A percentile compares a stretch with the other conserved stretches of the same genome.
These are phyloP conservation scores for Drosophila neotestacea DNA, from an alignment of 2,888 invertebrate genomes.

Conservation along the genomic window DNA sequence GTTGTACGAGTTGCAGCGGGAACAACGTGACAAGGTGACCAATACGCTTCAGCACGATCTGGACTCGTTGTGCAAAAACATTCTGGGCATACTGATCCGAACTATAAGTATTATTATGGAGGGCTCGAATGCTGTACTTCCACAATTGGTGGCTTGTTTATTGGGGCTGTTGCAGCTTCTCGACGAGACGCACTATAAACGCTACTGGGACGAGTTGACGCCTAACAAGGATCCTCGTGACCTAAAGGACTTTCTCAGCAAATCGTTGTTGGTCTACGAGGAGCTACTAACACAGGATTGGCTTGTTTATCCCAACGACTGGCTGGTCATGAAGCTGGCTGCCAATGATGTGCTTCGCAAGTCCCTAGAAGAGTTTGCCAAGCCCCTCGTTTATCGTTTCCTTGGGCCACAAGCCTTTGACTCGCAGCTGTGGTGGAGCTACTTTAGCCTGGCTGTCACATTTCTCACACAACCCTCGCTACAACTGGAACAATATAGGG, in stretches of 20 bases:
- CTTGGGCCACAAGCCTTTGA: constrained; percentile 91
- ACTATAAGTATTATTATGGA: constrained; percentile 93
- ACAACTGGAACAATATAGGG: constrained; percentile 93
- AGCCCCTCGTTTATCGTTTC: constrained; percentile 94
- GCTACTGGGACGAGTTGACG: constrained; percentile 93
- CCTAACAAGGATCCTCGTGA: constrained; percentile 89
- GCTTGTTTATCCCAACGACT: constrained; percentile 91
- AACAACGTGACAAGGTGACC: constrained; percentile 86
- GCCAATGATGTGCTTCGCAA: constrained; percentile 94
- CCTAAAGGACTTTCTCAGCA: constrained; percentile 93
- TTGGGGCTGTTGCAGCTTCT: constrained; percentile 94
- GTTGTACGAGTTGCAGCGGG: constrained; percentile 86
- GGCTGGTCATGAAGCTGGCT: constrained; percentile 95
- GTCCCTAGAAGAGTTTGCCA: constrained; percentile 94
- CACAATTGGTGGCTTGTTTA: constrained; percentile 94
- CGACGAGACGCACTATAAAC: constrained; percentile 94
- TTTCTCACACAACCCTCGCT: constrained; percentile 93
- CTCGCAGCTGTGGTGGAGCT: constrained; percentile 91
- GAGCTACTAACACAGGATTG: constrained; percentile 85
- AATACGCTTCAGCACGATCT: constrained; percentile 90
- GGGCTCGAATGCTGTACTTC: constrained; percentile 88
- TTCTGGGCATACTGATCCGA: constrained; percentile 93
- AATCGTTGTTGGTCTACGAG: constrained; percentile 89
- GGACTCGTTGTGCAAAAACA: constrained; percentile 92
- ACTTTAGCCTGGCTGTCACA: constrained; percentile 92